phyloP scores from a whole-genome alignment of 2,888 invertebrate species.

The Ornithoptera alexandrae region DNA sequence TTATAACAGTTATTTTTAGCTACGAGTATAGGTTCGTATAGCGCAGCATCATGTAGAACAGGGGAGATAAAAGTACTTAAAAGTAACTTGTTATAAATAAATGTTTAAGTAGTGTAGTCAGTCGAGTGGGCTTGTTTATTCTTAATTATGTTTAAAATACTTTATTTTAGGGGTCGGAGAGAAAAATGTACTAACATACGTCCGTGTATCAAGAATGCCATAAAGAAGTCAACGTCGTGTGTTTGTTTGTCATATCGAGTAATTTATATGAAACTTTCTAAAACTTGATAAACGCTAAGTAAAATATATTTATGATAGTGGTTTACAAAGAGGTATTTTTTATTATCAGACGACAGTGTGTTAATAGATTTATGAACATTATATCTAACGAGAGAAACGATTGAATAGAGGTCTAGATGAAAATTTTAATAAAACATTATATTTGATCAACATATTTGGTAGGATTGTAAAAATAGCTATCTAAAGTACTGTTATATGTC shows the following conservation, averaged over 20 bases:
- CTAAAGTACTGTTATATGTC: not conserved
- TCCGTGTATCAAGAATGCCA: conserved; percentile 10
- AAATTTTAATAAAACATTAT: too few species aligned
- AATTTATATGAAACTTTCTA: conserved; percentile 11
- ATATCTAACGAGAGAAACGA: too few species aligned
- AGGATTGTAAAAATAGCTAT: not conserved
- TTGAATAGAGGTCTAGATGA: too few species aligned
- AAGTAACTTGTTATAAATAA: conserved; percentile 29
- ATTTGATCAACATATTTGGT: too few species aligned
- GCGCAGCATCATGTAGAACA: conserved; percentile 4
- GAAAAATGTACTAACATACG: conserved; percentile 13
- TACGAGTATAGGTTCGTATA: conserved; percentile 18
- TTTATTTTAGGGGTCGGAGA: conserved; percentile 20
- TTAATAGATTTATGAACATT: not conserved
- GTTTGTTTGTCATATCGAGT: conserved; percentile 18
- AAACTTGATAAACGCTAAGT: not conserved
- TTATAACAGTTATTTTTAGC: conserved; percentile 22
- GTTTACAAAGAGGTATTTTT: too few species aligned
- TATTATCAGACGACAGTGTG: not conserved
- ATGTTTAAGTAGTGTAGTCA: conserved; percentile 27
- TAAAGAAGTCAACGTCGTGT: conserved; percentile 26
- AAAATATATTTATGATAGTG: not conserved
- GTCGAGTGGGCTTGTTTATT: conserved; percentile 25
- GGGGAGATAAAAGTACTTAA: conserved; percentile 26
- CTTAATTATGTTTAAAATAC: conserved; percentile 22